phyloP scores from a whole-genome alignment of 2,113 vertebrate species.

The Petrocephalus microphthalmus region DNA sequence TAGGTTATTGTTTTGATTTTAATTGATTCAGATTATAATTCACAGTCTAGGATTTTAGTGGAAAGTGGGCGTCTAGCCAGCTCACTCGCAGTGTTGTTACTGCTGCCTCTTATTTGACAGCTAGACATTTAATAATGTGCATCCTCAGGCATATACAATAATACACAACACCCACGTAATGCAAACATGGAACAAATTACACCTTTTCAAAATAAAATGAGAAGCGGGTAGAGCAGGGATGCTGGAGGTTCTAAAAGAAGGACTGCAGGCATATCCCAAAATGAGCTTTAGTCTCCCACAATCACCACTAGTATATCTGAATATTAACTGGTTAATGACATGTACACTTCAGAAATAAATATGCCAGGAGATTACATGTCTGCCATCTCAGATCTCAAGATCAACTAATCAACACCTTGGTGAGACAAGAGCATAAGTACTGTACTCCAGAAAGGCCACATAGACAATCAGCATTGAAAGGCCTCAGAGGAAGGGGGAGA shows the following conservation, averaged over 20 bases:
- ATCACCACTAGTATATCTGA: neutral
- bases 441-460: neutral
- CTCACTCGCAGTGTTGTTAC: neutral
- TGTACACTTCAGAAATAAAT: neutral
- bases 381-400: neutral
- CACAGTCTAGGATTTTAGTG: neutral
- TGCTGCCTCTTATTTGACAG: neutral
- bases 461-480: neutral
- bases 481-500: neutral
- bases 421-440: neutral
- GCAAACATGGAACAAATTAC: neutral
- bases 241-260: neutral
- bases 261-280: neutral
- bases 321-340: neutral
- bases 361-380: neutral
- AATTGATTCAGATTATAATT: neutral
- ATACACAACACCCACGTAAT: neutral
- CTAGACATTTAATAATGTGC: slow-evolving; percentile 7
- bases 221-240: neutral
- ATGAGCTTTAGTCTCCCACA: neutral
- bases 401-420: neutral
- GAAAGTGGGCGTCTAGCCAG: neutral
- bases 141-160: neutral
- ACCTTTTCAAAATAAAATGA: neutral
- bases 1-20: neutral